phyloP scores from a whole-genome alignment of 2,113 vertebrate genomes.

The Urocitellus parryii region DNA sequence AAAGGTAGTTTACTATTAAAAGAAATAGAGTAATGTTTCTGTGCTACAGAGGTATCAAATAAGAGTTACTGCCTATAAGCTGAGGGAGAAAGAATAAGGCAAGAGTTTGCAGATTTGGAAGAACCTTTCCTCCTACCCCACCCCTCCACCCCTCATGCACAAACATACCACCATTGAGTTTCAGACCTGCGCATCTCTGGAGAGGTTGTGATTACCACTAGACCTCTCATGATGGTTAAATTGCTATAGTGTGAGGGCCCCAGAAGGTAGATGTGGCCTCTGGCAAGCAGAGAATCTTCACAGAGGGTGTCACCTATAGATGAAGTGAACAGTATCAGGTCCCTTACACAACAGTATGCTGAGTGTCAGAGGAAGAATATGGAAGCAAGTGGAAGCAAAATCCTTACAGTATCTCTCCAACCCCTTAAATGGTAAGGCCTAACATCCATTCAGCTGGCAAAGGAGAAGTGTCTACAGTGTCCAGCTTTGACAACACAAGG shows the following conservation, averaged over 20 bases:
- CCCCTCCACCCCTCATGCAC: too few relatives aligned
- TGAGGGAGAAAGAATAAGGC: not conserved
- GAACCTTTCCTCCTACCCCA: too few relatives aligned
- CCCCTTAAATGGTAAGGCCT: not conserved
- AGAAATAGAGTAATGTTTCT: not conserved
- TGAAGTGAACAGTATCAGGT: not conserved
- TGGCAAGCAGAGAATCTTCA: not conserved
- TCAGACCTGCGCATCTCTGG: not conserved
- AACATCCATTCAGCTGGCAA: not conserved
- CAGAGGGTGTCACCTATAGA: not conserved
- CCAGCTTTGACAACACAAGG: not conserved
- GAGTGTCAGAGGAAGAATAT: not conserved
- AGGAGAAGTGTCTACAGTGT: not conserved
- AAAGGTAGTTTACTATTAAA: not conserved
- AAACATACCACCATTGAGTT: not conserved
- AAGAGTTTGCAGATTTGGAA: not conserved
- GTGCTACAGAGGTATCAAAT: not conserved
- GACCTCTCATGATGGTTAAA: too few relatives aligned
- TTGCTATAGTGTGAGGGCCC: too few relatives aligned
- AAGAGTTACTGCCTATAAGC: not conserved
- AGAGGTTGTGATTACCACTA: not conserved
- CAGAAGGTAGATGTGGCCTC: too few relatives aligned
- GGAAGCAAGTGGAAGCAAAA: not conserved
- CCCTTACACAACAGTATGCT: not conserved
- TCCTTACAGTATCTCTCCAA: not conserved